phyloP scores from a whole-genome alignment of 2,113 vertebrate species.

The Ancistrus triradiatus region DNA sequence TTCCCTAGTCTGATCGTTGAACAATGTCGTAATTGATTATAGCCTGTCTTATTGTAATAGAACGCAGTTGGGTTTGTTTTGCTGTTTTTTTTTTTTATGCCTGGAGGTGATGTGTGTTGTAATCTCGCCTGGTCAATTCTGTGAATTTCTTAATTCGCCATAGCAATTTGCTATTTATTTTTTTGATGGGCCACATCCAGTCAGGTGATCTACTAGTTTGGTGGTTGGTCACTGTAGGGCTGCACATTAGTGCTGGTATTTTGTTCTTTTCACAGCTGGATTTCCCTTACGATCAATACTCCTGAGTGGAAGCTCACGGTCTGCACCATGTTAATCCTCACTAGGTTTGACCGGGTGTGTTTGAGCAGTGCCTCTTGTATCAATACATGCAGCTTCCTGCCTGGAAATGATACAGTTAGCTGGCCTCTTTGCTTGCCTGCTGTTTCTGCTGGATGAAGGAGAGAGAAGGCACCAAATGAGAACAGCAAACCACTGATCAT shows the following conservation, averaged over 20 bases:
- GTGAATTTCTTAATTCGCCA: constrained; percentile 32
- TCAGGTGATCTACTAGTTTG: background rate
- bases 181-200: background rate
- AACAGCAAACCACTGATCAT: too few relatives aligned
- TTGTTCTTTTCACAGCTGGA: constrained; percentile 49
- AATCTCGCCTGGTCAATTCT: constrained; percentile 29
- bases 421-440: constrained; percentile 25
- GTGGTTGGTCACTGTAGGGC: background rate
- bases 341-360: constrained; percentile 34
- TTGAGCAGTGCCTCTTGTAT: constrained; percentile 48
- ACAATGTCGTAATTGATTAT: constrained; percentile 60
- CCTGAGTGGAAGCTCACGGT: constrained; percentile 58
- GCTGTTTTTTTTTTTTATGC: constrained; percentile 49
- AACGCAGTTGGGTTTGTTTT: too few relatives aligned
- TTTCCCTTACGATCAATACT: constrained; percentile 64
- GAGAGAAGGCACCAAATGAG: background rate
- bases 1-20: constrained; percentile 48
- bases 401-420: constrained; percentile 48
- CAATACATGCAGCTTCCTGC: constrained; percentile 54
- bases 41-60: constrained; percentile 47
- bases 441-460: constrained; percentile 42
- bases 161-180: background rate
- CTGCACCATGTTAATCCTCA: constrained; percentile 55
- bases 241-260: constrained; percentile 35
- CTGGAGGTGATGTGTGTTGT: constrained; percentile 31